Percentiles rank a stretch among this genome's conserved stretches.
Conservation (phyloP, 2,888 invertebrate species). For the Pandemis corylana region DNA sequence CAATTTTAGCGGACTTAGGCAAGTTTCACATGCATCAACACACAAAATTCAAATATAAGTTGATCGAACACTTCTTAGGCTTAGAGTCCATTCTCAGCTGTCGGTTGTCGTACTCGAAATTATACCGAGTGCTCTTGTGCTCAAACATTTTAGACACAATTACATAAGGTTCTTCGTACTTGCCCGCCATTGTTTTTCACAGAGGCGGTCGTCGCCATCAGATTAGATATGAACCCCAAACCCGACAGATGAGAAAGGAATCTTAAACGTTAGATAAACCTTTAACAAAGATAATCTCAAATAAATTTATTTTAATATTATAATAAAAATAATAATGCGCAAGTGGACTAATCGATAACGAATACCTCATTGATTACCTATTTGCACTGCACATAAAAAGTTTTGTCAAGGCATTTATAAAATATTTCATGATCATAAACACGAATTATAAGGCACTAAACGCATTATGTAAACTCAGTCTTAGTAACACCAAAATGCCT, state of each 20-base stretch:
- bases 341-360: constrained; percentile 1
- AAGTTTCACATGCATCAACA: too few species aligned
- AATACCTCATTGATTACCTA: constrained; percentile 15
- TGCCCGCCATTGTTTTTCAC: too few species aligned
- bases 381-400: constrained; percentile 13
- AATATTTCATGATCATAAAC: constrained; percentile 28
- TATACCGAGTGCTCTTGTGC: too few species aligned
- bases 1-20: too few species aligned
- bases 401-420: constrained; percentile 29
- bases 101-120: too few species aligned
- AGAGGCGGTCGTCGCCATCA: too few species aligned
- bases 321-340: constrained; percentile 1
- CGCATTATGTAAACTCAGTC: constrained; percentile 35
- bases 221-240: too few species aligned
- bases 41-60: not conserved
- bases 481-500: constrained; percentile 28
- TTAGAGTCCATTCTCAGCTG: not conserved
- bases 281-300: constrained; percentile 18
- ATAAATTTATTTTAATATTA: constrained; percentile 10
- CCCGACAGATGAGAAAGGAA: too few species aligned
- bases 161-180: too few species aligned
- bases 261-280: not conserved
- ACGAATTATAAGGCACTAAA: constrained; percentile 21
- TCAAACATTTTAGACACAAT: too few species aligned
- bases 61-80: constrained; percentile 9